A percentile compares a stretch with the other conserved stretches of the same genome.
Conservation (phyloP, 2,797 vertebrate species). For the Martes flavigula region DNA sequence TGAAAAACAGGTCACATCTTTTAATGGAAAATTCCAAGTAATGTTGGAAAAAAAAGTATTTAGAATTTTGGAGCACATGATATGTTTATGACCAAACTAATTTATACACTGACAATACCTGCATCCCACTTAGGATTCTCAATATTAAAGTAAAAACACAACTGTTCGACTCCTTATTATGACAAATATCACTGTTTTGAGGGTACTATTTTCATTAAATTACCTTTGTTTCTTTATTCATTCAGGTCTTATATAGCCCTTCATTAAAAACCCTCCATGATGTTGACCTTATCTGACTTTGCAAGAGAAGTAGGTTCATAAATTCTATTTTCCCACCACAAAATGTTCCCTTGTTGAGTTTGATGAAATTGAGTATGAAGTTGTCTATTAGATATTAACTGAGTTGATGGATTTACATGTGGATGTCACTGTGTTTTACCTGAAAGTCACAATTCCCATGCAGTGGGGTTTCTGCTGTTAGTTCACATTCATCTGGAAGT, state of each 20-base stretch:
- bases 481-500: background rate
- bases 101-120: background rate
- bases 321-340: background rate
- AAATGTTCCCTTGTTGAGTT: background rate
- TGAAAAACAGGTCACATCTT: conserved; percentile 15
- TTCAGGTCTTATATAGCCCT: background rate
- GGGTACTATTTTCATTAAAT: background rate
- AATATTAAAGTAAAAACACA: background rate
- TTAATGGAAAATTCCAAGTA: conserved; percentile 49
- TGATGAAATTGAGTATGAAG: background rate
- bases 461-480: background rate
- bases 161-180: background rate
- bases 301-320: background rate
- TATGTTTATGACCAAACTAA: background rate
- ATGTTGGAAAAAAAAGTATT: conserved; percentile 40
- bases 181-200: background rate
- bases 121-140: background rate
- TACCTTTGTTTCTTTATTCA: background rate
- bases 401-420: background rate
- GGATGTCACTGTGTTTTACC: background rate
- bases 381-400: background rate
- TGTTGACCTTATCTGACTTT: background rate
- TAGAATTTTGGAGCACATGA: background rate
- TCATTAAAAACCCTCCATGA: background rate
- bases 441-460: background rate